Conservation (phyloP, 2,797 vertebrate species). For the Protonibea diacanthus region DNA sequence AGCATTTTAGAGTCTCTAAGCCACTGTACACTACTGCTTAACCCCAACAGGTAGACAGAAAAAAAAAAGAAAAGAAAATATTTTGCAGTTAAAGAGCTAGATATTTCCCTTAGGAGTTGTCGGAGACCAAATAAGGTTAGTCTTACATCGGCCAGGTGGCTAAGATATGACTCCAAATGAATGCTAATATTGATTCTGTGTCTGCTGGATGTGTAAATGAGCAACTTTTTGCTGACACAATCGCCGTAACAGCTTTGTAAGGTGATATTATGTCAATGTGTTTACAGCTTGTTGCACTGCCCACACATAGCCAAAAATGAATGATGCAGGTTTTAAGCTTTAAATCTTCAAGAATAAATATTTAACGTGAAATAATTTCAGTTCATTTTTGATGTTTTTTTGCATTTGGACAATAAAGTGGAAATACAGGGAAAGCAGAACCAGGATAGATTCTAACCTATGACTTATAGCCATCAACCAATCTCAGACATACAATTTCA, state of each 20-base stretch:
- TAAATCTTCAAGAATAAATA: neutral
- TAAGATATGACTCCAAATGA: neutral
- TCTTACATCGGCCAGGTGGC: neutral
- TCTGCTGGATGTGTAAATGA: neutral
- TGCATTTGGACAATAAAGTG: constrained; percentile 9
- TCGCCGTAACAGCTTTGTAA: neutral
- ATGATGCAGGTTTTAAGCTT: too few relatives aligned
- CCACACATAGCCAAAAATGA: too few relatives aligned
- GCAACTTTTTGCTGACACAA: neutral
- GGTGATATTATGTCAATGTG: neutral
- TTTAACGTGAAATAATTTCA: neutral
- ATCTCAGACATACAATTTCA: constrained; percentile 12
- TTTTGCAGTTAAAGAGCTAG: neutral
- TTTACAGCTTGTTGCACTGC: too few relatives aligned
- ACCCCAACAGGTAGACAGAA: neutral
- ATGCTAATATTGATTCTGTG: neutral
- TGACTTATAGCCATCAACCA: neutral
- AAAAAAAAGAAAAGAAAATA: neutral
- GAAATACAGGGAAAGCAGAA: neutral
- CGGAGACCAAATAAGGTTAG: neutral
- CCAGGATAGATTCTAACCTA: neutral
- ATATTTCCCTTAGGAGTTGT: neutral
- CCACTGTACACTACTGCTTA: neutral
- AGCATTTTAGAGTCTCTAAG: too few relatives aligned
- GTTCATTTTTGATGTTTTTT: neutral